Percentiles rank a stretch among this genome's conserved stretches.
These are phyloP conservation scores for Tenodera sinensis DNA, from an alignment of 2,888 invertebrate species.

Conservation along the genomic window DNA sequence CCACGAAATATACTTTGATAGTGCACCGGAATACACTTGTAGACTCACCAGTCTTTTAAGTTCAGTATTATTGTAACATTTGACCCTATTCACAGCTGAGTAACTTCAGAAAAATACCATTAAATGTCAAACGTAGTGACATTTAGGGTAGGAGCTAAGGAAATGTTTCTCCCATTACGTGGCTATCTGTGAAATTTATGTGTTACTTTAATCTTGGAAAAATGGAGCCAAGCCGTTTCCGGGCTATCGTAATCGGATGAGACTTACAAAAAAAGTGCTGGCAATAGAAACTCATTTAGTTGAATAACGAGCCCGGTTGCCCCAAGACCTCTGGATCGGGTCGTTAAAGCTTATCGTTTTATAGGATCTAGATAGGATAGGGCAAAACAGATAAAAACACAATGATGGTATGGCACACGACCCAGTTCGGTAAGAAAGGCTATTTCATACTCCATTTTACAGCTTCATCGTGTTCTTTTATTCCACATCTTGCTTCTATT, in stretches of 20 bases:
- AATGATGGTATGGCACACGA: not conserved
- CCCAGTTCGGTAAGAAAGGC: not conserved
- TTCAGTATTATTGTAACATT: not conserved
- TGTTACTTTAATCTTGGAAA: not conserved
- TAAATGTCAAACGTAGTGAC: not conserved
- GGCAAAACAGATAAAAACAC: not conserved
- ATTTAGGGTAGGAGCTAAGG: not conserved
- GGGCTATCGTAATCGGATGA: not conserved
- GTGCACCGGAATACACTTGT: no score
- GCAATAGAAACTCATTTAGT: not conserved
- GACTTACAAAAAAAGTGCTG: not conserved
- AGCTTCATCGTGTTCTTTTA: no score
- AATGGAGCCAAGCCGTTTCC: not conserved
- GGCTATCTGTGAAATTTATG: not conserved
- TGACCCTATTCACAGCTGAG: not conserved
- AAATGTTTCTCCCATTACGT: not conserved
- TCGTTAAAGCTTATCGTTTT: not conserved
- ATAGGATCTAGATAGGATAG: not conserved
- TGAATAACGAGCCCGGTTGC: not conserved
- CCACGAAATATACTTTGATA: no score
- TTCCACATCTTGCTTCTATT: no score
- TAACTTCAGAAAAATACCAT: not conserved
- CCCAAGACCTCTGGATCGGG: not conserved
- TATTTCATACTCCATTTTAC: no score
- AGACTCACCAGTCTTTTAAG: not conserved